Evolutionary conservation across 2,113 vertebrate species (phyloP), one percentile per base, ranked within the genome.

Genomic region (Propithecus coquereli): DNA sequence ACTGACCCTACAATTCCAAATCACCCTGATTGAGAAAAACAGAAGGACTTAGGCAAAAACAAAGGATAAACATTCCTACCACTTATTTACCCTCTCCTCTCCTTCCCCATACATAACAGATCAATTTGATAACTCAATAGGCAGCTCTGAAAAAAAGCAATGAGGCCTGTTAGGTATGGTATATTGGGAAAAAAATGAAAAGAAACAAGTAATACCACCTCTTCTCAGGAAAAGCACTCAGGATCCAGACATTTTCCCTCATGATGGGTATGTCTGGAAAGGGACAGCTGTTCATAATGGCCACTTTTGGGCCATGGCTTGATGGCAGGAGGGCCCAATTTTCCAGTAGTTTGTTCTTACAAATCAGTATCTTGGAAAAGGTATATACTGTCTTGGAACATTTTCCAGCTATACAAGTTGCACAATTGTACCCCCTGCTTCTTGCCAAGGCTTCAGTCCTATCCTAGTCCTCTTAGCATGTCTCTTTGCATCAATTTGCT

Each of bases 101-200:
- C 8, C 34, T 70, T 93, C 70, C 16, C 22, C 22, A 27, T 54
- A 13, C 8, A 90, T 18, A 71, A 5, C 2, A 40, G 11, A 83
- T 8, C 1, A 45, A 65, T 47, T 18, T 87, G 13, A 70, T 25
- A 37, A 74, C 23, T 94, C 66, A 43, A 61, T 25, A 77, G 9
- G 27, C 82, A 71, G 6, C n/a, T 22, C 6, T 68, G 45, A 16
- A 52, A 27, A 45, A 77, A 63, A 25, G 13, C 23, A 20, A 54
- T 4, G 5, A 5, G 34, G 4, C 6, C 23, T 59, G 20, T 66
- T 37, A 25, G 0, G 0, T 47, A 37, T 40, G 0, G 0, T 52
- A n/a, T 40, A 54, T 37, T 6, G 40, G n/a, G 40, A 23, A 30
- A 71, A 47, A n/a, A 70, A 68, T 25, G 25, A 76, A 80, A 84